These are phyloP conservation scores for Nasonovia ribisnigri DNA, from an alignment of 2,888 invertebrate species.

Conservation along the genomic window DNA sequence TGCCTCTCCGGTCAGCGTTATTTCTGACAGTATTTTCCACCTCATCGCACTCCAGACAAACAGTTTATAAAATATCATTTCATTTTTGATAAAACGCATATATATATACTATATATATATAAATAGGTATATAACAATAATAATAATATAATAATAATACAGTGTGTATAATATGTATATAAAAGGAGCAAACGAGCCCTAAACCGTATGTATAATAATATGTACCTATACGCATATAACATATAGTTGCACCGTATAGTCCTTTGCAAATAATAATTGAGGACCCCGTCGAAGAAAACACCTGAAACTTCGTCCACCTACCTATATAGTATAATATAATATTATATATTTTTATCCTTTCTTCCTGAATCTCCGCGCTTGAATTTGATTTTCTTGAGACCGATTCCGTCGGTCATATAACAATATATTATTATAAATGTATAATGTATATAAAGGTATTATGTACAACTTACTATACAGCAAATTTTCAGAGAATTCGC, in stretches of 20 bases:
- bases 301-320: neutral
- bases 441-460: neutral
- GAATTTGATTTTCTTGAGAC: neutral
- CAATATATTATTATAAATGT: neutral
- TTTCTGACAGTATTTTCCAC: conserved; percentile 60
- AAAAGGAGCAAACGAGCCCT: conserved; percentile 53
- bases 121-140: conserved; percentile 45
- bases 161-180: conserved; percentile 3
- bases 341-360: conserved; percentile 9
- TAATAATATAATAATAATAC: conserved; percentile 61
- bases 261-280: conserved; percentile 63
- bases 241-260: neutral
- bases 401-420: neutral
- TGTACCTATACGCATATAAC: neutral
- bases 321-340: neutral
- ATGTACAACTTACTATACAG: neutral
- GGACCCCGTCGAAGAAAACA: conserved; percentile 9
- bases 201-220: conserved; percentile 9
- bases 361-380: neutral
- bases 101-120: neutral
- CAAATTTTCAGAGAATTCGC: neutral
- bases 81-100: conserved; percentile 57
- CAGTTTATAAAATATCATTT: conserved; percentile 65
- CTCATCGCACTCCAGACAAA: conserved; percentile 62
- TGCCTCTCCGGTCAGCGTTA: conserved; percentile 3